Conservation (phyloP, 2,113 vertebrate species). For the Cavia aperea region DNA sequence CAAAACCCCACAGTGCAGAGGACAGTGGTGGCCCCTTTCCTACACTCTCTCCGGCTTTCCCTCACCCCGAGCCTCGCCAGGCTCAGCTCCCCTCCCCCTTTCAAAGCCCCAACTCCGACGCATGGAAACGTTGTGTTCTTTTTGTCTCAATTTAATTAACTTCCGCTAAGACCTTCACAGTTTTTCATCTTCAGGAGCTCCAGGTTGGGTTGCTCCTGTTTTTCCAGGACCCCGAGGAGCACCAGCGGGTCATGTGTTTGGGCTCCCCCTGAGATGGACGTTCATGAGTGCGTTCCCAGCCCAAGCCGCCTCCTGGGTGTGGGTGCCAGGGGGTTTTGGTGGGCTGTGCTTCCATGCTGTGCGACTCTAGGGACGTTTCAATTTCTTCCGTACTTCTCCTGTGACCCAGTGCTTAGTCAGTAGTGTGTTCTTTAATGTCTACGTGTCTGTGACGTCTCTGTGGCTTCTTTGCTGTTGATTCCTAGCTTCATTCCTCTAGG, state of each 20-base stretch:
- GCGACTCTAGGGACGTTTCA: neutral
- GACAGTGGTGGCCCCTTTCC: neutral
- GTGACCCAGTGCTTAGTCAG: neutral
- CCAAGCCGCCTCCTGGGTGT: neutral
- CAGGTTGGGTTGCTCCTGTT: neutral
- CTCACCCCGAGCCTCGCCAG: neutral
- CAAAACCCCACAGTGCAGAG: neutral
- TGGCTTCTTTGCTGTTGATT: neutral
- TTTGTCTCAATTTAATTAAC: neutral
- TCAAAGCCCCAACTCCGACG: neutral
- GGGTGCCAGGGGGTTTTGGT: neutral
- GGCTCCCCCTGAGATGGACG: neutral
- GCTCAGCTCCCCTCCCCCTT: neutral
- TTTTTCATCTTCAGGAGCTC: neutral
- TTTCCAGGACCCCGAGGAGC: neutral
- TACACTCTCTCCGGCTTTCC: neutral
- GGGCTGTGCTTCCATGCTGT: neutral
- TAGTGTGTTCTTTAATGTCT: neutral
- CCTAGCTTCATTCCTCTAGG: neutral
- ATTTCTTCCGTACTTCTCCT: neutral
- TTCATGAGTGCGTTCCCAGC: neutral
- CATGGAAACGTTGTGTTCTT: neutral
- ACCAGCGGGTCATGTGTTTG: neutral
- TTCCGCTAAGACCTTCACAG: neutral
- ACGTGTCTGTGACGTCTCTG: neutral